Evolutionary conservation across 1,140 invertebrate species (phyloP).

Genomic region (Cyclina sinensis): DNA sequence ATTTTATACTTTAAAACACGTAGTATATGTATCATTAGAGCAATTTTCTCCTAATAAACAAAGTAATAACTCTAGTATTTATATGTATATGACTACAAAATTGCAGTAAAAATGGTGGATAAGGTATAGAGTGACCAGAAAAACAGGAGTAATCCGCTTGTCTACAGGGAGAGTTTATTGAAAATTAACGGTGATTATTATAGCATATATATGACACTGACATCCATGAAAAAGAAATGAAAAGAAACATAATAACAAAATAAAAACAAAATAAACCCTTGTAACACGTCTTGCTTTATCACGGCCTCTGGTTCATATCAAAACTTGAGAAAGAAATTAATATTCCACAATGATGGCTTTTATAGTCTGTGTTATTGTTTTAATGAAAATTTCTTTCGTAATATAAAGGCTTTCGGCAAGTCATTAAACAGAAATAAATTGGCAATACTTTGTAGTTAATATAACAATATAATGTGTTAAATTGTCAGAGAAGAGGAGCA

Average conservation of each 20-base stretch:
- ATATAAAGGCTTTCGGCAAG: not conserved
- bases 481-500: too few relatives aligned
- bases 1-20: conserved; percentile 49
- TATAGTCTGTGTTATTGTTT: conserved; percentile 13
- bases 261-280: conserved; percentile 56
- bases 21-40: conserved; percentile 38
- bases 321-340: not conserved
- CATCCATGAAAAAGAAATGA: conserved; percentile 57
- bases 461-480: not conserved
- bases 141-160: conserved; percentile 1
- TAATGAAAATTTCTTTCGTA: conserved; percentile 29
- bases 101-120: conserved; percentile 19
- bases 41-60: conserved; percentile 53
- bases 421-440: not conserved
- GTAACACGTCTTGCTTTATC: not conserved
- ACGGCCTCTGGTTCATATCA: not conserved
- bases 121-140: conserved; percentile 40
- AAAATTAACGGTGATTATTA: conserved; percentile 69
- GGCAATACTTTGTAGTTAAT: not conserved
- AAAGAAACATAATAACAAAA: conserved; percentile 58
- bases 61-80: conserved; percentile 40
- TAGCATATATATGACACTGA: conserved; percentile 49
- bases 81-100: conserved; percentile 53
- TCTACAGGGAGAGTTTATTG: conserved; percentile 56
- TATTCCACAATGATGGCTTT: conserved; percentile 13